Conservation (phyloP, 2,888 invertebrate genomes). For the Uloborus plumipes region DNA sequence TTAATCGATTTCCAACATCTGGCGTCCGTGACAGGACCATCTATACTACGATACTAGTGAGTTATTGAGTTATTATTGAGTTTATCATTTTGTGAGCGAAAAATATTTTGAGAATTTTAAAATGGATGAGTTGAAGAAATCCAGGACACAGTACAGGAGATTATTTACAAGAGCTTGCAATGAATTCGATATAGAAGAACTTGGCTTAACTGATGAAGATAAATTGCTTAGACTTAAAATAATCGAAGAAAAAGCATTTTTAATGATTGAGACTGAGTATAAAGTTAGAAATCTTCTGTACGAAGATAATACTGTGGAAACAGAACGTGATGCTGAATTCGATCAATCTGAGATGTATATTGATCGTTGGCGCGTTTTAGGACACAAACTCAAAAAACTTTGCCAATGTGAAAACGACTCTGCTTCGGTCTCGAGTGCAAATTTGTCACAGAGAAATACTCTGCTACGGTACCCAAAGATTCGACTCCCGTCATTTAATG, state of each 20-base stretch:
- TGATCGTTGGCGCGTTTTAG: no score
- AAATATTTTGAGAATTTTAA: no score
- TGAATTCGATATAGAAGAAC: conserved; percentile 17
- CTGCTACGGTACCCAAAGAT: neutral
- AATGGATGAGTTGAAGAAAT: conserved; percentile 9
- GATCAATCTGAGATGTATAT: no score
- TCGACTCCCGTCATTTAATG: neutral
- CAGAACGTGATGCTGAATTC: no score
- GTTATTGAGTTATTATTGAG: neutral
- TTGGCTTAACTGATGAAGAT: neutral
- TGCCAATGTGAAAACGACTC: no score
- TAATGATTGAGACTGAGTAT: neutral
- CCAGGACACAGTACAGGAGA: conserved; percentile 4
- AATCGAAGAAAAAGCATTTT: conserved; percentile 5
- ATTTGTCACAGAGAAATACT: no score
- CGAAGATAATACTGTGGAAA: neutral
- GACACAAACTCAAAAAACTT: no score
- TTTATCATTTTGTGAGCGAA: no score
- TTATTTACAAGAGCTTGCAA: conserved; percentile 13
- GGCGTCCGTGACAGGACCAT: no score
- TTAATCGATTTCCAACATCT: no score
- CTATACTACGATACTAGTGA: no score
- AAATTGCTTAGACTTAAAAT: neutral
- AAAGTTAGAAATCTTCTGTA: neutral
- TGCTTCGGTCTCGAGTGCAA: no score